These are phyloP conservation scores for Nycticorax nycticorax DNA, from an alignment of 2,113 vertebrate species.

Conservation along the genomic window DNA sequence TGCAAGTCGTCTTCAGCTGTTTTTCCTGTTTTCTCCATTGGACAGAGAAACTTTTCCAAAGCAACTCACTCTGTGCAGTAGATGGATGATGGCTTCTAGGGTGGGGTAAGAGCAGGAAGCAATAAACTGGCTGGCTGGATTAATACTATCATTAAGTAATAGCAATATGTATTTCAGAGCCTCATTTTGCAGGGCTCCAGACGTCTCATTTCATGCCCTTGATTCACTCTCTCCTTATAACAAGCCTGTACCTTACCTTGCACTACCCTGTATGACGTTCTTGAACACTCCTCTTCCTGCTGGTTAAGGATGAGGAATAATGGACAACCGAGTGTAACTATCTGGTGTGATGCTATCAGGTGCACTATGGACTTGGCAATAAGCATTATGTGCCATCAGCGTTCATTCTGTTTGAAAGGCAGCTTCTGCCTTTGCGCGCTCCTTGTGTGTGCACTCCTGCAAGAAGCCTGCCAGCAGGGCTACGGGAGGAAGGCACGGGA, in stretches of 20 bases:
- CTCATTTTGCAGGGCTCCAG: not conserved
- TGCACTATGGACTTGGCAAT: not conserved
- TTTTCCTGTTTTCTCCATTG: not conserved
- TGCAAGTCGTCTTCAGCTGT: not conserved
- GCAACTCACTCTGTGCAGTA: not conserved
- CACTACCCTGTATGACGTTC: not conserved
- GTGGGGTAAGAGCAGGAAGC: not conserved
- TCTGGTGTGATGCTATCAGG: not conserved
- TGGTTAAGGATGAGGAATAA: not conserved
- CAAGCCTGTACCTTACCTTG: not conserved
- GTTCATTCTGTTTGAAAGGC: not conserved
- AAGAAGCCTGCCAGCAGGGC: not conserved
- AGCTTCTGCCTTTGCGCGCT: not conserved
- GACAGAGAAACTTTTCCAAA: not conserved
- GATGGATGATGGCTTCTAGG: not conserved
- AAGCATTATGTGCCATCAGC: conserved; percentile 12
- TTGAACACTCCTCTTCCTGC: not conserved
- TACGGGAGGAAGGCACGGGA: not conserved
- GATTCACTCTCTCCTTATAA: not conserved
- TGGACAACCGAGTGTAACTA: not conserved
- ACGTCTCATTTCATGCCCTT: not conserved
- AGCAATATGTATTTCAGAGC: not conserved
- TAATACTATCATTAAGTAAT: not conserved
- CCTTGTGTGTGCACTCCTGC: not conserved
- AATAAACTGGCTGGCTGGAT: not conserved